Evolutionary conservation across 1,140 invertebrate genomes (phyloP).

Genomic region (Anadara kagoshimensis): DNA sequence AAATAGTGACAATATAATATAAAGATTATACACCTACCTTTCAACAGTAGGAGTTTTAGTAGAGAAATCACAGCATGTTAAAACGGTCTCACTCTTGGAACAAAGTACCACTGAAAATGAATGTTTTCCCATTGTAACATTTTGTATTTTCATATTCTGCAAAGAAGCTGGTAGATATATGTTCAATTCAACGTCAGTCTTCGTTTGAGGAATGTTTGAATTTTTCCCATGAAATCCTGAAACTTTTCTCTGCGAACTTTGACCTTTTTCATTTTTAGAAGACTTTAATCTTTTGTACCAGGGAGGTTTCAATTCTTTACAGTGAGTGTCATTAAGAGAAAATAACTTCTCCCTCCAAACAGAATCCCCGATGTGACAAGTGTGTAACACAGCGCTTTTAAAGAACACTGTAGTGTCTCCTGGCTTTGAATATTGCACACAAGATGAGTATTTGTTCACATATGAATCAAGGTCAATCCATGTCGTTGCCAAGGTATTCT

Average conservation of each 20-base stretch:
- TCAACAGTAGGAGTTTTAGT: neutral
- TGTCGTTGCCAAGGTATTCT: conserved; percentile 37
- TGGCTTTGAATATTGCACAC: conserved; percentile 5
- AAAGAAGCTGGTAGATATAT: conserved; percentile 22
- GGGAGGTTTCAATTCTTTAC: conserved; percentile 2
- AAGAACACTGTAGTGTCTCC: neutral
- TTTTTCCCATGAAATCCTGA: conserved; percentile 27
- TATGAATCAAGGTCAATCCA: conserved; percentile 29
- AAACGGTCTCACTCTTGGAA: neutral
- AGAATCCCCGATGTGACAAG: conserved; percentile 48
- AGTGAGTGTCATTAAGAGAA: conserved; percentile 25
- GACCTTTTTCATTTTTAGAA: neutral
- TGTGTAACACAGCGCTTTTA: conserved; percentile 27
- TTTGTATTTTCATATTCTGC: conserved; percentile 30
- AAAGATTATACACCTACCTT: conserved; percentile 22
- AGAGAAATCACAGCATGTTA: conserved; percentile 1
- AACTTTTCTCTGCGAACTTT: neutral
- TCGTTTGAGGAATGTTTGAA: neutral
- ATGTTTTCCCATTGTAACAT: conserved; percentile 5
- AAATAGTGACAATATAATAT: too few species aligned
- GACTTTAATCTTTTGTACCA: conserved; percentile 20
- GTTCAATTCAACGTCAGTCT: conserved; percentile 17
- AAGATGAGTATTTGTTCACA: conserved; percentile 22
- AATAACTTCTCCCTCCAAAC: conserved; percentile 51
- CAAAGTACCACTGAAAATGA: conserved; percentile 26